Conservation (phyloP, 2,113 vertebrate species). For the Brienomyrus longianalis region DNA sequence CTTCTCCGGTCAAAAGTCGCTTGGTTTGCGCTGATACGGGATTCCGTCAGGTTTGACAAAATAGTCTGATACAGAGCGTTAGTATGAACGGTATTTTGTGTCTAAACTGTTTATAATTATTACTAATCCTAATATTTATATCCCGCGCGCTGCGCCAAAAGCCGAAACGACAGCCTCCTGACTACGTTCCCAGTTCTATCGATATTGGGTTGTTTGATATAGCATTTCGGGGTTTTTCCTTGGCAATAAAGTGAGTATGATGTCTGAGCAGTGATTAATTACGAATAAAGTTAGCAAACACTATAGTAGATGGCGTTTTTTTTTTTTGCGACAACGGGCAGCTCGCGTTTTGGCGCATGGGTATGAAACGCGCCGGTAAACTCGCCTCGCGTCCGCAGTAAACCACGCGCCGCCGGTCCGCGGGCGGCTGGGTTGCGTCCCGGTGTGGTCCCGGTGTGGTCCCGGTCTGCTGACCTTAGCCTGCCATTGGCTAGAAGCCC, state of each 20-base stretch:
- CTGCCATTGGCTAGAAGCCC: background rate
- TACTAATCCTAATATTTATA: background rate
- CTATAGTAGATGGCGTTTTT: background rate
- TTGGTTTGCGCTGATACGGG: background rate
- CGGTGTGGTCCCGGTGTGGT: background rate
- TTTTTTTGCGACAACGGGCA: background rate
- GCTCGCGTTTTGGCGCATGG: background rate
- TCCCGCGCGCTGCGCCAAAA: background rate
- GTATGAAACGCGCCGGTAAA: background rate
- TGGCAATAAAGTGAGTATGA: background rate
- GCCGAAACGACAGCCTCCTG: background rate
- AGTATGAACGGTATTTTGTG: background rate
- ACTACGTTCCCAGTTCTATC: background rate
- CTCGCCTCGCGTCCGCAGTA: background rate
- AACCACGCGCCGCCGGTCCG: background rate
- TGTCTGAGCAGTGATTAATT: background rate
- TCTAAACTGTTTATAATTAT: background rate
- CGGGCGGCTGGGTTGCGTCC: background rate
- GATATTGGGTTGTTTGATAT: background rate
- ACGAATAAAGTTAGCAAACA: background rate
- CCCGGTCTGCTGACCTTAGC: background rate
- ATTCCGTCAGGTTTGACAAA: slow-evolving; percentile 6
- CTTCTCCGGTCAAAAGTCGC: slow-evolving; percentile 50
- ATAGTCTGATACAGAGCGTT: background rate
- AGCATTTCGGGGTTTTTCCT: background rate